These are phyloP conservation scores for Brachionus manjavacas DNA, from an alignment of 1,140 invertebrate genomes.

Conservation along the genomic window DNA sequence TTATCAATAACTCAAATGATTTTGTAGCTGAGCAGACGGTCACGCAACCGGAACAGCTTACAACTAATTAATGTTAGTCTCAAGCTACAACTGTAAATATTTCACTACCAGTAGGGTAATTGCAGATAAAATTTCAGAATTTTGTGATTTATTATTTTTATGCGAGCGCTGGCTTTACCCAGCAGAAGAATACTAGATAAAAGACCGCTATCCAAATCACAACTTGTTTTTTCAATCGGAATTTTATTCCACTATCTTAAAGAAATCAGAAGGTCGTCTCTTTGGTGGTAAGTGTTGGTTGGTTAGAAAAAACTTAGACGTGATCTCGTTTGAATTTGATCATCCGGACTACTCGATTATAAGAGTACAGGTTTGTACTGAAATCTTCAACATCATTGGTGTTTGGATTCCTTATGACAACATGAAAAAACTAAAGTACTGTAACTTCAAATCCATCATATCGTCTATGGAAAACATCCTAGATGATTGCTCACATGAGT, in stretches of 20 bases:
- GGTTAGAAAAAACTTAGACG: not conserved
- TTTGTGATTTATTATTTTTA: not conserved
- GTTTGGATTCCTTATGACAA: not conserved
- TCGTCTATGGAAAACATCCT: not conserved
- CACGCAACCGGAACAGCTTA: too few relatives aligned
- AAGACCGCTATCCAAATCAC: not conserved
- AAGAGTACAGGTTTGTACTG: not conserved
- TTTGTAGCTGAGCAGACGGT: too few relatives aligned
- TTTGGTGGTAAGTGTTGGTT: not conserved
- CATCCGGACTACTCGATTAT: not conserved
- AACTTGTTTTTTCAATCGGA: slow-evolving; percentile 10
- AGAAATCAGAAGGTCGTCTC: not conserved
- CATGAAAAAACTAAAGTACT: not conserved
- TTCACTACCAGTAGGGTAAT: too few relatives aligned
- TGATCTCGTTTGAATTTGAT: not conserved
- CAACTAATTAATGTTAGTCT: too few relatives aligned
- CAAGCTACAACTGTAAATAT: too few relatives aligned
- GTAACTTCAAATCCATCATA: not conserved
- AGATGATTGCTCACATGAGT: not conserved
- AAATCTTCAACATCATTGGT: not conserved
- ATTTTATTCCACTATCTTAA: not conserved
- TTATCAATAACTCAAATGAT: too few relatives aligned
- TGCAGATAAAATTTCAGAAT: too few relatives aligned
- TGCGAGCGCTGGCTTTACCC: not conserved
- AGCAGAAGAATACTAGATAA: not conserved